Evolutionary conservation across 2,113 vertebrate genomes (phyloP), one percentile per base, ranked within the genome.

Genomic region (Polypterus senegalus): DNA sequence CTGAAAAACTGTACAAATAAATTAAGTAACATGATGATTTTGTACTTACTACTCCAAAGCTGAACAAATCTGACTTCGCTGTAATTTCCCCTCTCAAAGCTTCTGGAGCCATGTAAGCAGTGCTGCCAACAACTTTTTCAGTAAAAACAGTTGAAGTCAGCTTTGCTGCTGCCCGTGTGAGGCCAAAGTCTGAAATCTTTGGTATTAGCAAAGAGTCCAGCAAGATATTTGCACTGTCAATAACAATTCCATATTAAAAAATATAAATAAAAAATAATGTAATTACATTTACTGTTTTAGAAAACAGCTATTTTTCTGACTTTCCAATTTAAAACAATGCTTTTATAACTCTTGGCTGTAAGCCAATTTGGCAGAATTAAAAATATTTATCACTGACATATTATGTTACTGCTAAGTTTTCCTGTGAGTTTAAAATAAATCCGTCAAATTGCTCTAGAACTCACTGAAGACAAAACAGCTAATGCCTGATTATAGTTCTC

Each of bases 91-190:
- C 96, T 67, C 93, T 73, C 8, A 98, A 71, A 7, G 93, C 94
- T 76, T 99, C 96, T 0, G 93, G 92, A 1, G 96, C 94, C 96
- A 99, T 99, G 61, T 98, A 98, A 0, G 91, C 93, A 46, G 91
- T 88, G 7, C 94, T 99, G 49, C 96, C 96, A 68, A 98, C 85
- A 49, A 99, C 81, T 77, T 86, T 91, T 70, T 91, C 91, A 0
- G 96, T 99, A 82, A 93, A 85, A 70, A 95, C 75, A 9, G 96
- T 97, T 3, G 79, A 80, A 1, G 89, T 72, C 27, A 77, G 77
- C 61, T 80, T 90, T 61, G 83, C 78, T 3, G 93, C 94, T 5
- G 91, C 91, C 58, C 92, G 89, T 10, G 92, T 89, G 76, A 99
- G 86, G 54, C 96, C 96, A 61, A 99, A 98, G 79, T 99, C 96